Evolutionary conservation across 2,888 invertebrate genomes (phyloP).

Genomic region (Phortica okadai): DNA sequence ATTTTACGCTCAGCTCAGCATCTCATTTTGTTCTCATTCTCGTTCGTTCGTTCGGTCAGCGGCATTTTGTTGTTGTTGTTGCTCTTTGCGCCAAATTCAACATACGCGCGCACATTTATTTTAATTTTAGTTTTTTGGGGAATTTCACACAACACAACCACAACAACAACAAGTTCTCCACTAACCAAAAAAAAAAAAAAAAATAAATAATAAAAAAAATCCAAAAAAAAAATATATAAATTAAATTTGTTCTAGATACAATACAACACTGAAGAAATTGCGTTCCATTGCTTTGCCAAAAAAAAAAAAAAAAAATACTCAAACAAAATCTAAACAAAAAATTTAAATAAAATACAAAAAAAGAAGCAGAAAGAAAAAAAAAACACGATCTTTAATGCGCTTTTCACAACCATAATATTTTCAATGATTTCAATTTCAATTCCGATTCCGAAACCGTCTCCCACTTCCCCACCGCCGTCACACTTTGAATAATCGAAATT

Average conservation of each 20-base stretch:
- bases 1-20: too few relatives aligned
- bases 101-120: background rate
- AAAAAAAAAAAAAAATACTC: background rate
- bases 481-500: background rate
- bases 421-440: too few relatives aligned
- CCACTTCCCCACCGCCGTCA: too few relatives aligned
- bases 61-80: background rate
- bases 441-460: too few relatives aligned
- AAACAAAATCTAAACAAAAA: background rate
- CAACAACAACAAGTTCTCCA: background rate
- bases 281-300: background rate
- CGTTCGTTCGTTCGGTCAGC: background rate
- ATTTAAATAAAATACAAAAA: conserved; percentile 1
- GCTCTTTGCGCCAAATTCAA: background rate
- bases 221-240: background rate
- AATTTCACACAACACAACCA: background rate
- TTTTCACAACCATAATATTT: too few relatives aligned
- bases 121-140: conserved; percentile 1
- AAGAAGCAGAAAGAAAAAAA: background rate
- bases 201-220: background rate
- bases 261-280: too few relatives aligned
- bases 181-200: background rate
- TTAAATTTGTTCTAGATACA: too few relatives aligned
- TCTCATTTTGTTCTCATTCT: background rate
- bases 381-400: too few relatives aligned